phyloP scores from a whole-genome alignment of 2,888 invertebrate genomes.

The Aquatica leii region DNA sequence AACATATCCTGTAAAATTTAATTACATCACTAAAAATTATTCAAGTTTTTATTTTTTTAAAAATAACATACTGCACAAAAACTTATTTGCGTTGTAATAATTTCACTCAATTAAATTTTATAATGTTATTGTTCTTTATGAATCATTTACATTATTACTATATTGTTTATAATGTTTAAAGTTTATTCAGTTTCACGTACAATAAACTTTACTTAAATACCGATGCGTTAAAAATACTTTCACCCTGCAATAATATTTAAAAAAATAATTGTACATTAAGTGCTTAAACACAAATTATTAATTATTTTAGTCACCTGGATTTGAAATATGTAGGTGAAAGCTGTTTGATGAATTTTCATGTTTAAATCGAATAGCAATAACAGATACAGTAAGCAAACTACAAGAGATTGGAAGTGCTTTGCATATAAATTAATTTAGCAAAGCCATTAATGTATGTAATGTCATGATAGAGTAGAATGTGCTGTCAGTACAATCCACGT shows the following conservation, averaged over 20 bases:
- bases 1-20: not conserved
- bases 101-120: constrained; percentile 1
- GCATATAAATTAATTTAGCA: constrained; percentile 41
- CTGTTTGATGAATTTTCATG: not conserved
- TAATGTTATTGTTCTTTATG: not conserved
- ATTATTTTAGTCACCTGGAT: not conserved
- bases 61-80: not conserved
- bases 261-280: too few relatives aligned
- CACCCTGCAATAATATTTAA: too few relatives aligned
- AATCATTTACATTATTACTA: not conserved
- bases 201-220: too few relatives aligned
- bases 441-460: constrained; percentile 33
- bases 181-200: too few relatives aligned
- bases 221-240: too few relatives aligned
- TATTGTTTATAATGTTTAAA: too few relatives aligned
- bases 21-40: too few relatives aligned
- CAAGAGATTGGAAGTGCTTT: not conserved
- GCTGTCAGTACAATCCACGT: constrained; percentile 28
- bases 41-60: too few relatives aligned
- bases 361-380: not conserved
- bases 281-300: not conserved
- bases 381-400: not conserved
- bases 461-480: constrained; percentile 27
- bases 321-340: too few relatives aligned
- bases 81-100: not conserved